Evolutionary conservation across 2,113 vertebrate species (phyloP).

Genomic region (Albula glossodonta): DNA sequence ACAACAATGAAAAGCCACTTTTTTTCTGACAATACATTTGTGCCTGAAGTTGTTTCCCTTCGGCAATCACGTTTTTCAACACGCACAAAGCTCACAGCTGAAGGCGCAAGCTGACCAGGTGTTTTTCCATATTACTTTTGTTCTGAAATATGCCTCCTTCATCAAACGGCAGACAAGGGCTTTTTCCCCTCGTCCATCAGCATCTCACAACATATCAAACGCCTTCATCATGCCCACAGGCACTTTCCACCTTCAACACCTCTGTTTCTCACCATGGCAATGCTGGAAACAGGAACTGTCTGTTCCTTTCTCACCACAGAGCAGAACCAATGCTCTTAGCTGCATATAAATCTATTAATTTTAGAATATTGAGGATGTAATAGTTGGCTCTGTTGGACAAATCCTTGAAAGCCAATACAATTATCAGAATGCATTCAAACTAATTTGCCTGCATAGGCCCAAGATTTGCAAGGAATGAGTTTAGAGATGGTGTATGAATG

Average conservation of each 20-base stretch:
- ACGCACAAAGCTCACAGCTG: not conserved
- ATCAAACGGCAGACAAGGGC: conserved; percentile 26
- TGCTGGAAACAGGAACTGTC: not conserved
- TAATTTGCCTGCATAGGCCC: too few relatives aligned
- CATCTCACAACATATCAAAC: not conserved
- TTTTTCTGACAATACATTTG: not conserved
- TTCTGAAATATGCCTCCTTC: conserved; percentile 9
- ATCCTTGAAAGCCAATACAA: too few relatives aligned
- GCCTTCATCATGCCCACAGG: conserved; percentile 15
- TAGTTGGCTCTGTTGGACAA: too few relatives aligned
- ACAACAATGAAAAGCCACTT: not conserved
- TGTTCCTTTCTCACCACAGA: not conserved
- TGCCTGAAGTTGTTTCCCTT: not conserved
- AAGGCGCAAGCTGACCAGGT: conserved; percentile 10
- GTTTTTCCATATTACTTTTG: conserved; percentile 11
- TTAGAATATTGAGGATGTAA: not conserved
- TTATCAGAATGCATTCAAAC: too few relatives aligned
- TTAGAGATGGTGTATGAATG: not conserved
- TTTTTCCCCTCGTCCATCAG: conserved; percentile 30
- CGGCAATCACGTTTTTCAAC: not conserved
- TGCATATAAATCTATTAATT: not conserved
- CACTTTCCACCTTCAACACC: conserved; percentile 3
- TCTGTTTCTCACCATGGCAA: conserved; percentile 1
- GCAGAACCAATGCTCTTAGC: not conserved
- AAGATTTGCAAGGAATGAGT: not conserved